phyloP scores from a whole-genome alignment of 2,888 invertebrate genomes.

The Idaea straminata region DNA sequence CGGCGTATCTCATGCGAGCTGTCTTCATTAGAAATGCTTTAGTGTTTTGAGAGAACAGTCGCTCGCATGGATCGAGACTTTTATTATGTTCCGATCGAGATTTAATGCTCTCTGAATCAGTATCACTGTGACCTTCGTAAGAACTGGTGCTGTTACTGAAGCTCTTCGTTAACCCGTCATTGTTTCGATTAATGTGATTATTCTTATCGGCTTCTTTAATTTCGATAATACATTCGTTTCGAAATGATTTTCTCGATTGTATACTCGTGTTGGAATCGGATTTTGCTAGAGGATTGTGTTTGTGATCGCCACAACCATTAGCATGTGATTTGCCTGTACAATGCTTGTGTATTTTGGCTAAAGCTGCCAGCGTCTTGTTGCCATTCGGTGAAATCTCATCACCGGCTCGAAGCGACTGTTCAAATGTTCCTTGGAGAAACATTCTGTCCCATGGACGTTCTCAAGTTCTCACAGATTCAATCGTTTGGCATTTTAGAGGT shows the following conservation, averaged over 20 bases:
- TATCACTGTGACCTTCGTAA: conserved; percentile 84
- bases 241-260: conserved; percentile 67
- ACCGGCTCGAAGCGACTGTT: conserved; percentile 80
- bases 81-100: conserved; percentile 55
- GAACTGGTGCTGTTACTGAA: conserved; percentile 82
- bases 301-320: conserved; percentile 82
- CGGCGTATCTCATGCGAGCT: conserved; percentile 79
- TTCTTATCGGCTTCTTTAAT: conserved; percentile 63
- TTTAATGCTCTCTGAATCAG: conserved; percentile 80
- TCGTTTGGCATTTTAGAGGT: conserved; percentile 60
- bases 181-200: conserved; percentile 45
- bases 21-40: conserved; percentile 82
- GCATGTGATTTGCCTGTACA: conserved; percentile 90
- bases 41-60: conserved; percentile 79
- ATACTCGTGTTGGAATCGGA: conserved; percentile 72
- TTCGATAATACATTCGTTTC: conserved; percentile 68
- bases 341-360: conserved; percentile 83
- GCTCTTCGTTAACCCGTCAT: conserved; percentile 66
- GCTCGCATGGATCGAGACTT: conserved; percentile 66
- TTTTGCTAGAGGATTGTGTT: conserved; percentile 66
- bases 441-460: conserved; percentile 54
- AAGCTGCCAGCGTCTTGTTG: conserved; percentile 74
- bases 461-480: conserved; percentile 50
- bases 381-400: conserved; percentile 69
- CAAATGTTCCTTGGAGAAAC: conserved; percentile 80